phyloP scores from a whole-genome alignment of 2,113 vertebrate species.

The Cyanistes caeruleus region DNA sequence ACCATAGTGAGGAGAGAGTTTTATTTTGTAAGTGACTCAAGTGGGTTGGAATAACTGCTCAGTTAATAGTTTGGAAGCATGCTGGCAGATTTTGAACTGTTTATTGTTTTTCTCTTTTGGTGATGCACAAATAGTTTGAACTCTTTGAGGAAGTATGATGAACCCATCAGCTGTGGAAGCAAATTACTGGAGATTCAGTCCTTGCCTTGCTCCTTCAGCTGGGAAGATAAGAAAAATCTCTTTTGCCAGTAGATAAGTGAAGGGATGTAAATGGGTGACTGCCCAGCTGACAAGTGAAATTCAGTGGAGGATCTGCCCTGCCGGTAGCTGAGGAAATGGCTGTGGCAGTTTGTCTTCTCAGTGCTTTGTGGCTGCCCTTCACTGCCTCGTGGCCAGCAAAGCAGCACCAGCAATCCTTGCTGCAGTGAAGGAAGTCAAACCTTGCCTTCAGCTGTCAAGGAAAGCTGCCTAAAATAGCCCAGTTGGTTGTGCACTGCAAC shows the following conservation, averaged over 20 bases:
- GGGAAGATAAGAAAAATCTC: background rate
- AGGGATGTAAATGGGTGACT: background rate
- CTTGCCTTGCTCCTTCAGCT: background rate
- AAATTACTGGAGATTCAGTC: background rate
- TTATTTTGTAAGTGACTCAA: background rate
- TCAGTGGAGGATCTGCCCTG: background rate
- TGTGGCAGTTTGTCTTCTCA: background rate
- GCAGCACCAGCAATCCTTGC: background rate
- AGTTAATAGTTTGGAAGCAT: background rate
- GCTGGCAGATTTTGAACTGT: background rate
- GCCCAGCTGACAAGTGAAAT: background rate
- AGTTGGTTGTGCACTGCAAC: background rate
- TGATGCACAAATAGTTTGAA: background rate
- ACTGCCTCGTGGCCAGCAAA: background rate
- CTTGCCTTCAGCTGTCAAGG: background rate
- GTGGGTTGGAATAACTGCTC: background rate
- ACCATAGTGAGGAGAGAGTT: background rate
- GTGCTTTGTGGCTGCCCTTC: background rate
- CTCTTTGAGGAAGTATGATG: background rate
- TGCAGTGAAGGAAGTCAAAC: background rate
- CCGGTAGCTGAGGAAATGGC: background rate
- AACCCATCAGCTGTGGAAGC: background rate
- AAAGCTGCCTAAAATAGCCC: background rate
- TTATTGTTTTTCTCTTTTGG: background rate
- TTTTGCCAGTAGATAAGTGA: background rate